phyloP scores from a whole-genome alignment of 2,797 vertebrate species.

The Arrhamphus sclerolepis region DNA sequence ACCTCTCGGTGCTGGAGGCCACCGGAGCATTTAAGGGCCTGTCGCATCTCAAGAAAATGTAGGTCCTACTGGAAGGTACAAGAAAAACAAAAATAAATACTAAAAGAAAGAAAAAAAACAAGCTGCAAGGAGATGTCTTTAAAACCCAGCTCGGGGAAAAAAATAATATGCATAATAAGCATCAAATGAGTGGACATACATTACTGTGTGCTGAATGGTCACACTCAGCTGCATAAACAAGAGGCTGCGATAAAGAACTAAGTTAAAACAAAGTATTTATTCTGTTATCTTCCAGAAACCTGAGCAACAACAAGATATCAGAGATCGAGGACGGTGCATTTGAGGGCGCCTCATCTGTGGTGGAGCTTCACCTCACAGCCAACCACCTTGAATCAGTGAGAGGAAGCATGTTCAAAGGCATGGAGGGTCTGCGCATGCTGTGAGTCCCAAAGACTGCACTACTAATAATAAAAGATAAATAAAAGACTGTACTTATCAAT shows the following conservation, averaged over 20 bases:
- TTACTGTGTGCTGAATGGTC: too few species aligned
- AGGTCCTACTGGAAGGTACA: slow-evolving; percentile 54
- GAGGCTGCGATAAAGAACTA: background rate
- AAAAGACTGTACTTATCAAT: too few species aligned
- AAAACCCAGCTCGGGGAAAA: too few species aligned
- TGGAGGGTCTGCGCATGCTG: slow-evolving; percentile 92
- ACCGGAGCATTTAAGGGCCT: slow-evolving; percentile 93
- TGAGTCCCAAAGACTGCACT: slow-evolving; percentile 76
- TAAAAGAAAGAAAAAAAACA: too few species aligned
- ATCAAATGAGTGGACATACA: too few species aligned
- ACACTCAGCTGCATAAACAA: too few species aligned
- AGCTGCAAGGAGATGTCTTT: too few species aligned
- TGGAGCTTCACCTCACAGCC: slow-evolving; percentile 92
- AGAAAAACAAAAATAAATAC: too few species aligned
- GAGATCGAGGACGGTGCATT: slow-evolving; percentile 94
- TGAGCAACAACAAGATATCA: slow-evolving; percentile 96
- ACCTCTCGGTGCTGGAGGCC: slow-evolving; percentile 92
- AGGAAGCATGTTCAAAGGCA: slow-evolving; percentile 91
- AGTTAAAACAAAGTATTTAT: background rate
- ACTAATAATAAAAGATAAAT: too few species aligned
- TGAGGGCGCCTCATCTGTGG: slow-evolving; percentile 87
- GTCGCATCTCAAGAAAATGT: slow-evolving; percentile 95
- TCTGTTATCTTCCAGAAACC: slow-evolving; percentile 80
- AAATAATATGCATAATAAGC: too few species aligned
- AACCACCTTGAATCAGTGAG: slow-evolving; percentile 94